Conservation (phyloP, 1,140 invertebrate species). For the Dolichoris vasculosae region DNA sequence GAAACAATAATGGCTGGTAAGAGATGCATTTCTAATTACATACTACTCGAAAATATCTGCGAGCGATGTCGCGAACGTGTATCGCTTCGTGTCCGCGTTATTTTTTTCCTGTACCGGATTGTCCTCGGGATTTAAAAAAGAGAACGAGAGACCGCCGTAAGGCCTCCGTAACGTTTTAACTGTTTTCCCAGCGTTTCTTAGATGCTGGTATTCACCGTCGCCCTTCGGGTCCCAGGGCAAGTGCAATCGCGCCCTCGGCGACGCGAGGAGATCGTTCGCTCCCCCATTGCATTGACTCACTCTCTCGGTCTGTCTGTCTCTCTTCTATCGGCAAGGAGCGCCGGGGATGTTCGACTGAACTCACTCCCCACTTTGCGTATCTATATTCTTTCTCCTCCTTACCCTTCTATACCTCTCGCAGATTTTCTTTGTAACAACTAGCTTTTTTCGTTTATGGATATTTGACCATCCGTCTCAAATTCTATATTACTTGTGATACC, state of each 20-base stretch:
- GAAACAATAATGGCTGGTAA: neutral
- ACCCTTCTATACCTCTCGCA: neutral
- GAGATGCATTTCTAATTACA: conserved; percentile 17
- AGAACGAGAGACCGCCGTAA: neutral
- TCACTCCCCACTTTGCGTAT: neutral
- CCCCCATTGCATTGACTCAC: too few species aligned
- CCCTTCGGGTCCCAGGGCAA: neutral
- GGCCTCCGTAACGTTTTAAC: neutral
- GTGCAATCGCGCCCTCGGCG: neutral
- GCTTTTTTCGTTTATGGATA: neutral
- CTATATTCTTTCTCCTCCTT: neutral
- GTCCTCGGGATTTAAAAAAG: neutral
- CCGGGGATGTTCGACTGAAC: neutral
- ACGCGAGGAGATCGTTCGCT: neutral
- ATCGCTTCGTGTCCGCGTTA: neutral
- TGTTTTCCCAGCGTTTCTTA: neutral
- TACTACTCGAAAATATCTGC: conserved; percentile 1
- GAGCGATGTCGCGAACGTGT: conserved; percentile 3
- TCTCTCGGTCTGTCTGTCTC: neutral
- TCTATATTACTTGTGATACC: neutral
- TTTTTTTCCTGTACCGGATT: neutral
- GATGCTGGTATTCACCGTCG: neutral
- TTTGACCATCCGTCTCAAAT: neutral
- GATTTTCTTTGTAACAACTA: neutral
- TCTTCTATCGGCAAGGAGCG: neutral